Percentiles rank a stretch among this genome's conserved stretches.
These are phyloP conservation scores for Netelia inedita DNA, from an alignment of 2,888 invertebrate species.

Conservation along the genomic window DNA sequence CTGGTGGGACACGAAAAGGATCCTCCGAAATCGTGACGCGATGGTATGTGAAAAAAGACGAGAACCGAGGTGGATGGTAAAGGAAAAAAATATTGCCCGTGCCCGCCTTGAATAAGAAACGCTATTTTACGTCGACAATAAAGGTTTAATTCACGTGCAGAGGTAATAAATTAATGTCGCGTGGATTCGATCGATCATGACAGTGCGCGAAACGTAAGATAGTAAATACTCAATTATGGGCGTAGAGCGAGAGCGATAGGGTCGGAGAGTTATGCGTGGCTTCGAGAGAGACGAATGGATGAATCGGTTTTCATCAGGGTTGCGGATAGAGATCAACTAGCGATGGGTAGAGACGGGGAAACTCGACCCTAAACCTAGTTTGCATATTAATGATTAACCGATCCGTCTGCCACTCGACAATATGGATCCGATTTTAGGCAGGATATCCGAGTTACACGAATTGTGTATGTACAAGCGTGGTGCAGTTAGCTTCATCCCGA, in stretches of 20 bases:
- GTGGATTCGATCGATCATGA: too few relatives aligned
- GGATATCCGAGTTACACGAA: conserved; percentile 43
- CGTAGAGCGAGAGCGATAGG: too few relatives aligned
- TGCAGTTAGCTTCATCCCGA: conserved; percentile 38
- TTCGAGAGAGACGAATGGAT: conserved; percentile 9
- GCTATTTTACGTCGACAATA: background rate
- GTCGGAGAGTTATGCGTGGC: too few relatives aligned
- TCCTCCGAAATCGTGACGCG: conserved; percentile 43
- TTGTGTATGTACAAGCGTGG: conserved; percentile 35
- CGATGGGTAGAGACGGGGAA: conserved; percentile 57
- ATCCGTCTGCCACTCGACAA: conserved; percentile 70
- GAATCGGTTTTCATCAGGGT: conserved; percentile 62
- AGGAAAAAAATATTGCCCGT: background rate
- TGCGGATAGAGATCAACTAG: conserved; percentile 56
- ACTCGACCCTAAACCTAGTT: conserved; percentile 71
- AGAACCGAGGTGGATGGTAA: background rate
- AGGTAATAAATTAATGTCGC: too few relatives aligned
- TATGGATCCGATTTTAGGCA: conserved; percentile 67
- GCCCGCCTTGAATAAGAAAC: background rate
- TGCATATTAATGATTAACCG: conserved; percentile 74
- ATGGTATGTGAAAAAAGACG: background rate
- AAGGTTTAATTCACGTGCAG: too few relatives aligned
- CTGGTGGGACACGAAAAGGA: conserved; percentile 58
- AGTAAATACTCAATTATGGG: too few relatives aligned
- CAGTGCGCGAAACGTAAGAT: too few relatives aligned